Evolutionary conservation across 2,888 invertebrate genomes (phyloP).

Genomic region (Chrysomela aeneicollis): DNA sequence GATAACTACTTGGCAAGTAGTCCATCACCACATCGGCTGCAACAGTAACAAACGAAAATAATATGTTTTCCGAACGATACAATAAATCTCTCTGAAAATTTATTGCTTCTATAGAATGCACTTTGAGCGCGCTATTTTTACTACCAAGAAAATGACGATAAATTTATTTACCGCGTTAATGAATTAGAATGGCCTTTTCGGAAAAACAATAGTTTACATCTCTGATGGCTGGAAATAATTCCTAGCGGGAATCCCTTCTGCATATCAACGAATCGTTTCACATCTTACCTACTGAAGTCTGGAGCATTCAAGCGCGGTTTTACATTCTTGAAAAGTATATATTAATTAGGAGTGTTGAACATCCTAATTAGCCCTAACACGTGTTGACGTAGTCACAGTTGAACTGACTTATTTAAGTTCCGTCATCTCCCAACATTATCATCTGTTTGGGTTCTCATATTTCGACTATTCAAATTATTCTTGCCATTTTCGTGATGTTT

Average conservation of each 20-base stretch:
- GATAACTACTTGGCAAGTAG: constrained; percentile 34
- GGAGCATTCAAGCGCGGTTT: constrained; percentile 31
- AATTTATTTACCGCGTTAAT: constrained; percentile 34
- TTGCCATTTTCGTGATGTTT: too few relatives aligned
- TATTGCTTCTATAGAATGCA: constrained; percentile 35
- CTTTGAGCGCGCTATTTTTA: constrained; percentile 35
- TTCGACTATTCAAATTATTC: too few relatives aligned
- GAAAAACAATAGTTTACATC: constrained; percentile 32
- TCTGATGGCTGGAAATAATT: constrained; percentile 41
- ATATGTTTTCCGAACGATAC: constrained; percentile 33
- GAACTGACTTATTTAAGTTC: constrained; percentile 31
- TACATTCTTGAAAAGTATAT: constrained; percentile 43
- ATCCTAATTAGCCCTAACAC: constrained; percentile 40
- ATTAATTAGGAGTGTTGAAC: constrained; percentile 43
- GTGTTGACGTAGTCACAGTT: constrained; percentile 31
- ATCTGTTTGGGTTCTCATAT: background rate
- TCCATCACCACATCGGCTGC: constrained; percentile 33
- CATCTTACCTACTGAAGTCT: constrained; percentile 33
- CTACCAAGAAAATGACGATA: constrained; percentile 35
- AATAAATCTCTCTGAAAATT: constrained; percentile 39
- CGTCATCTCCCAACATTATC: constrained; percentile 16
- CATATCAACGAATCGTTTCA: constrained; percentile 46
- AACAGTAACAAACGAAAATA: constrained; percentile 37
- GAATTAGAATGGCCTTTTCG: constrained; percentile 38
- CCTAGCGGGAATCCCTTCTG: constrained; percentile 42